A percentile compares a stretch with the other conserved stretches of the same genome.
These are phyloP conservation scores for Tetramorium simillimum DNA, from an alignment of 1,140 invertebrate genomes.

Conservation along the genomic window DNA sequence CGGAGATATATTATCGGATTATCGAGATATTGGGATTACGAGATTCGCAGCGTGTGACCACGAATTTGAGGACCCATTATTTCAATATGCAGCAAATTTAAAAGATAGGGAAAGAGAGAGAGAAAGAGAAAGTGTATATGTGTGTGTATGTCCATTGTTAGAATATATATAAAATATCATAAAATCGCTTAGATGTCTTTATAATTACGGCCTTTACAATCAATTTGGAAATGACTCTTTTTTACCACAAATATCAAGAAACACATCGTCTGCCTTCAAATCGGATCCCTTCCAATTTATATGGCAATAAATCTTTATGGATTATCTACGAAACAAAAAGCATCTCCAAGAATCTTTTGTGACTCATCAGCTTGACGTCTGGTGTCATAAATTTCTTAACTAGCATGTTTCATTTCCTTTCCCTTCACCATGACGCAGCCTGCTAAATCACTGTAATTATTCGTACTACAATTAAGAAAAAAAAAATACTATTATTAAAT, in stretches of 20 bases:
- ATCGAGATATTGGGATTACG: conserved; percentile 31
- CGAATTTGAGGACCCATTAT: conserved; percentile 31
- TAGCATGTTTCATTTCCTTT: neutral
- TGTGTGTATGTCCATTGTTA: neutral
- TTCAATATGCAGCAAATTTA: conserved; percentile 10
- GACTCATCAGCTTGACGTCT: neutral
- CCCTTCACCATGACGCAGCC: neutral
- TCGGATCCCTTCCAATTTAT: neutral
- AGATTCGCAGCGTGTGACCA: conserved; percentile 24
- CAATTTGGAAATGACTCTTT: neutral
- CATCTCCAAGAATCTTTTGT: neutral
- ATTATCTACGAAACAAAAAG: neutral
- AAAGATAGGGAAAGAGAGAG: neutral
- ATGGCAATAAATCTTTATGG: conserved; percentile 3
- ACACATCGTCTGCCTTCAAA: too few species aligned
- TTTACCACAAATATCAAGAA: neutral
- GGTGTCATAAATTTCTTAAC: neutral
- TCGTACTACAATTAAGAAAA: neutral
- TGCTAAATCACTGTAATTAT: neutral
- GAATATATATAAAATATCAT: neutral
- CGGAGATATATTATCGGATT: conserved; percentile 40
- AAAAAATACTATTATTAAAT: neutral
- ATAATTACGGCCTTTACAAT: neutral
- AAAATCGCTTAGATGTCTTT: neutral
- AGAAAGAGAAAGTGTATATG: neutral